A percentile compares a stretch with the other conserved stretches of the same genome.
phyloP scores from a whole-genome alignment of 1,140 invertebrate genomes.

The Alviniconcha marisindica region DNA sequence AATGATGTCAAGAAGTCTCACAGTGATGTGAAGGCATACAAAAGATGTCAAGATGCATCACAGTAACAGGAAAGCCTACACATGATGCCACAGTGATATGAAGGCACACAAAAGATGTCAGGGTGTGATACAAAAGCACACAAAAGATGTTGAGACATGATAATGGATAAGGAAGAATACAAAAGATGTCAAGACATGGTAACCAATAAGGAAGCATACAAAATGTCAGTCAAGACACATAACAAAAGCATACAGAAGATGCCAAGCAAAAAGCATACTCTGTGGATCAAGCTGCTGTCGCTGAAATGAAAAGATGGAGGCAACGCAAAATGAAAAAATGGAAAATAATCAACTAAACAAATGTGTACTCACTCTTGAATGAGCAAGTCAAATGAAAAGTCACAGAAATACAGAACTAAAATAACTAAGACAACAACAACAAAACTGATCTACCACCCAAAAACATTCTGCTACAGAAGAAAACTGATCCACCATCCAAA shows the following conservation, averaged over 20 bases:
- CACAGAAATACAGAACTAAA: neutral
- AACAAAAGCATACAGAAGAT: constrained; percentile 3
- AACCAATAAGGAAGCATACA: neutral
- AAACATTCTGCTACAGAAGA: too few species aligned
- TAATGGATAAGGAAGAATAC: too few species aligned
- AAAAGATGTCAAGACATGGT: neutral
- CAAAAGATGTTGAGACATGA: neutral
- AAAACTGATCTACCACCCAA: too few species aligned
- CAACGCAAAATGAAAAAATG: neutral
- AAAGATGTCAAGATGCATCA: too few species aligned
- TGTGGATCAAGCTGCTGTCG: constrained; percentile 36
- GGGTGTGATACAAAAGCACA: too few species aligned
- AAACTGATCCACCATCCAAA: too few species aligned
- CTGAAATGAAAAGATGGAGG: constrained; percentile 35
- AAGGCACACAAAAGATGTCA: too few species aligned
- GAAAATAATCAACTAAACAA: neutral
- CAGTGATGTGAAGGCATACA: too few species aligned
- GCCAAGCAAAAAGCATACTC: constrained; percentile 40
- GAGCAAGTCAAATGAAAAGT: neutral
- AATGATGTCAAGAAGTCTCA: too few species aligned
- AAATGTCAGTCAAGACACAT: neutral
- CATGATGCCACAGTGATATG: too few species aligned
- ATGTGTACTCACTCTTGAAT: neutral
- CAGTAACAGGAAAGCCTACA: too few species aligned
- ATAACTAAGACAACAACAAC: too few species aligned